Percentiles rank a stretch among this genome's conserved stretches.
Conservation (phyloP, 2,888 invertebrate species). For the Anoncus sp. region DNA sequence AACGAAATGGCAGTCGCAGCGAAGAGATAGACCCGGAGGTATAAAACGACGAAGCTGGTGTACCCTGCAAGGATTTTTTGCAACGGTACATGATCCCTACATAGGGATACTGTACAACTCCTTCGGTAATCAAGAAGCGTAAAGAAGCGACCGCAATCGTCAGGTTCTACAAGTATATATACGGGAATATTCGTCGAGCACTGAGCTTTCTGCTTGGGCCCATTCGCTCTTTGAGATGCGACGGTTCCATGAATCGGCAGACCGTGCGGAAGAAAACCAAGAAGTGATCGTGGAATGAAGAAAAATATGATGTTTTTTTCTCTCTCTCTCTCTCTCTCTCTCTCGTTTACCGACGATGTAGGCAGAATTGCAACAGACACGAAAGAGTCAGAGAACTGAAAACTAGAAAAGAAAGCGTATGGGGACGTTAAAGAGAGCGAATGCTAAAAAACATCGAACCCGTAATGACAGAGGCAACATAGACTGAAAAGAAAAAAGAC, state of each 20-base stretch:
- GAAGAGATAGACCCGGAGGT: neutral
- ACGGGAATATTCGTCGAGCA: neutral
- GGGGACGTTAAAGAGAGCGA: slow-evolving; percentile 14
- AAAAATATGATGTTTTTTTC: slow-evolving; percentile 10
- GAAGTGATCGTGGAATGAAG: slow-evolving; percentile 3
- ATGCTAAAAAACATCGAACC: slow-evolving; percentile 1
- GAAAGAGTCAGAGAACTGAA: slow-evolving; percentile 30
- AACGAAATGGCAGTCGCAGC: slow-evolving; percentile 11
- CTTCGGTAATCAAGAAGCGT: slow-evolving; percentile 66
- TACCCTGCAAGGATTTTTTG: slow-evolving; percentile 27
- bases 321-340: slow-evolving; percentile 3
- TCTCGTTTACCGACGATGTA: slow-evolving; percentile 18
- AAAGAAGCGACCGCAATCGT: slow-evolving; percentile 43
- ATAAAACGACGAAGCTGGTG: slow-evolving; percentile 2
- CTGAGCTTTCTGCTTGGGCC: slow-evolving; percentile 29
- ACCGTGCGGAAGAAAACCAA: slow-evolving; percentile 60
- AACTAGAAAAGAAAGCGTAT: neutral
- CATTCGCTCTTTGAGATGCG: slow-evolving; percentile 66
- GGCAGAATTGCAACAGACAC: slow-evolving; percentile 17
- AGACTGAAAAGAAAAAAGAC: slow-evolving; percentile 6
- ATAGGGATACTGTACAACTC: slow-evolving; percentile 54
- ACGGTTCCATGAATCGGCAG: slow-evolving; percentile 47
- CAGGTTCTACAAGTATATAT: slow-evolving; percentile 1
- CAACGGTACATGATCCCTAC: slow-evolving; percentile 28
- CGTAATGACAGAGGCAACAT: neutral